Evolutionary conservation across 2,797 vertebrate species (phyloP), one percentile per base, ranked within the genome.

Genomic region (Accipiter fasciatus): DNA sequence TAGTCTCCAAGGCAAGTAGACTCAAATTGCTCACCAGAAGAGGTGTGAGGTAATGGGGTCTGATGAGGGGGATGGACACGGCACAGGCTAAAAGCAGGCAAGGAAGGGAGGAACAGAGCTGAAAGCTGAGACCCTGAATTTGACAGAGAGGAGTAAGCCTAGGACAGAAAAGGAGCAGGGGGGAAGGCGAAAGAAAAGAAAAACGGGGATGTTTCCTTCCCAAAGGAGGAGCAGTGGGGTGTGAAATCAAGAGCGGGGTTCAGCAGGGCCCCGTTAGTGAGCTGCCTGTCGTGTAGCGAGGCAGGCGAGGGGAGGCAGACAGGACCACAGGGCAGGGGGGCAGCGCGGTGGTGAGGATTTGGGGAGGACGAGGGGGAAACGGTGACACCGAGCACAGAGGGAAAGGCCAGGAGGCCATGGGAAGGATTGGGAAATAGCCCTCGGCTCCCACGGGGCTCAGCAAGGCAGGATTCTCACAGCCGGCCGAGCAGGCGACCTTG

Each of bases 251-350:
- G 59, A 80, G 50, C 0, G 0, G 15, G 22, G 11, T 59, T 78
- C 87, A 46, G 31, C 1, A 3, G 76, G 54, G 40, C 17, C 62
- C 65, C 0, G 0, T 35, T 21, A 80, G 55, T 0, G 1, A 78
- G 24, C n/a, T 62, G 57, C 64, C 6, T 3, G 0, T 44, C 0
- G 0, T 26, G n/a, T 3, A 10, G 29, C 1, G 16, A 66, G 20
- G 31, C n/a, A 19, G 52, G 61, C 0, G 6, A 67, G 64, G 49
- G 65, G 33, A 84, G 20, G 58, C 47, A 79, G 33, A 39, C 0
- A 5, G 33, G 33, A 24, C 9, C 9, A 2, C 1, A 0, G 59
- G 49, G 50, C 13, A 7, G 47, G 49, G 40, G 55, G 18, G 55
- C 64, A 85, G 54, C 3, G 0, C 2, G 4, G 72, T 8, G 28